Conservation (phyloP, 30 jellyfish, hydroid and myxozoan species). For the Aurelia coerulea region DNA sequence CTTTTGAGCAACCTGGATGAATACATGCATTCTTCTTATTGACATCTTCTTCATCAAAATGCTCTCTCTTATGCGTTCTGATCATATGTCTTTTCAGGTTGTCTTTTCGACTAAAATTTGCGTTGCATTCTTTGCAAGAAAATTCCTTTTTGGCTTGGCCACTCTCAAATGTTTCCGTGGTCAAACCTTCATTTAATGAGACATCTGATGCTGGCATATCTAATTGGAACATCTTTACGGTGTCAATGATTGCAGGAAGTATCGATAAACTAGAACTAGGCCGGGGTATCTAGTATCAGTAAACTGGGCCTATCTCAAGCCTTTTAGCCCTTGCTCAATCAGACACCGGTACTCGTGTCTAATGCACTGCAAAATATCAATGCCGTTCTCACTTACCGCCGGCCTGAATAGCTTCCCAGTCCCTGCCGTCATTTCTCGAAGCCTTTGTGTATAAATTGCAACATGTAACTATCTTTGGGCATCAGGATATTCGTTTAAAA, state of each 20-base stretch:
- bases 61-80: constrained; percentile 1
- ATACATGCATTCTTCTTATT: constrained; percentile 8
- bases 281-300: too few species aligned
- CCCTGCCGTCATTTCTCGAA: constrained; percentile 27
- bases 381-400: constrained; percentile 27
- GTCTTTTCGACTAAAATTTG: constrained; percentile 25
- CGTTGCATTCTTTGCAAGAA: constrained; percentile 10
- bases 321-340: too few species aligned
- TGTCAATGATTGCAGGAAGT: too few species aligned
- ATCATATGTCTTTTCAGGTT: constrained; percentile 31
- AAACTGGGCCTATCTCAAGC: too few species aligned
- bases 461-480: too few species aligned
- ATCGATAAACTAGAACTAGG: too few species aligned
- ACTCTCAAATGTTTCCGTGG: not conserved
- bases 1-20: constrained; percentile 25
- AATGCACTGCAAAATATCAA: not conserved
- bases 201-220: constrained; percentile 1
- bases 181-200: not conserved
- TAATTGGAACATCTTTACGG: not conserved
- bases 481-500: too few species aligned
- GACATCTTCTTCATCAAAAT: constrained; percentile 8
- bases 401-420: constrained; percentile 54
- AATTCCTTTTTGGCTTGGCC: not conserved
- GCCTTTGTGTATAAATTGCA: not conserved
- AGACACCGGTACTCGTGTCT: too few species aligned